These are phyloP conservation scores for Mizuhopecten yessoensis DNA, from an alignment of 1,140 invertebrate genomes.

Conservation along the genomic window DNA sequence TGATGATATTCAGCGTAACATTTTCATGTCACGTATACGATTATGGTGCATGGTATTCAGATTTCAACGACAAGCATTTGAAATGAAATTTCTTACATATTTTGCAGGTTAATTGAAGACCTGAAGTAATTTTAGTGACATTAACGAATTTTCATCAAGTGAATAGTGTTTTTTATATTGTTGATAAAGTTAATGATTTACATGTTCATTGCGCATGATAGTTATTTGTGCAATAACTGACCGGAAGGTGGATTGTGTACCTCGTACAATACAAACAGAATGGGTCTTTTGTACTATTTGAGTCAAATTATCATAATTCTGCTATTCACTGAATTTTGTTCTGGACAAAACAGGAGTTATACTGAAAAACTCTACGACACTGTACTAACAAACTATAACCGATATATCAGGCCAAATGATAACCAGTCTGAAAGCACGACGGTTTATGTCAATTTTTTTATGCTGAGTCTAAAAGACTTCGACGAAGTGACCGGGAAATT, in stretches of 20 bases:
- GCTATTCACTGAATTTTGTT: background rate
- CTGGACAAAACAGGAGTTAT: background rate
- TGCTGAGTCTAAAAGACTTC: constrained; percentile 43
- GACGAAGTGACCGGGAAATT: constrained; percentile 44
- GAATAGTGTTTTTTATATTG: no score
- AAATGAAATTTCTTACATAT: no score
- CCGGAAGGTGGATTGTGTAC: background rate
- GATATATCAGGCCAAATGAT: constrained; percentile 44
- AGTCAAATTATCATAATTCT: background rate
- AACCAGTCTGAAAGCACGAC: background rate
- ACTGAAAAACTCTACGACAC: constrained; percentile 42
- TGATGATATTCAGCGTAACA: background rate
- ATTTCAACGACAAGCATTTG: background rate
- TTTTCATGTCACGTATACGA: background rate
- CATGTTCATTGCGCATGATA: no score
- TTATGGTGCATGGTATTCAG: no score
- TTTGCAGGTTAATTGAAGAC: no score
- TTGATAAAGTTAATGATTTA: no score
- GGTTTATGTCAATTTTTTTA: background rate
- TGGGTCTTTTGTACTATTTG: background rate
- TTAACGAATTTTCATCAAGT: no score
- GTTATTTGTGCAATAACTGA: no score
- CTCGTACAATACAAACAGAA: background rate
- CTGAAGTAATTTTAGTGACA: no score
- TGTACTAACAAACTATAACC: constrained; percentile 37